Conservation (phyloP, 2,113 vertebrate species). For the Notarius lentiginosus region DNA sequence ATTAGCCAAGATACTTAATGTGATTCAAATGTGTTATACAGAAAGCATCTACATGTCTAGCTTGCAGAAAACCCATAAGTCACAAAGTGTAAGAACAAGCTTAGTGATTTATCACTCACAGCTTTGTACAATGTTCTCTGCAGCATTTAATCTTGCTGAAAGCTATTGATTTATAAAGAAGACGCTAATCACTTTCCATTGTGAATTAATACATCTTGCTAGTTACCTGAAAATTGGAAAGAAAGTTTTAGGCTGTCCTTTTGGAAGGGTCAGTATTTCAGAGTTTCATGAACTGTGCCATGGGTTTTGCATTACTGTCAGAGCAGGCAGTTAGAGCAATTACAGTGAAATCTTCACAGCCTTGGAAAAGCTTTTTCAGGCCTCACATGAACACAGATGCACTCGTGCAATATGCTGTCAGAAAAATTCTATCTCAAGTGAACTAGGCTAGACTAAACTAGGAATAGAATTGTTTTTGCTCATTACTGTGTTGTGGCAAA, state of each 20-base stretch:
- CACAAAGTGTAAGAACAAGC: background rate
- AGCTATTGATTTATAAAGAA: background rate
- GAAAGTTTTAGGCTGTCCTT: background rate
- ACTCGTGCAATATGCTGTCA: background rate
- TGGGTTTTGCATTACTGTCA: background rate
- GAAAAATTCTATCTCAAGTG: background rate
- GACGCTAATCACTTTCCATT: constrained; percentile 5
- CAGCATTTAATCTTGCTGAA: constrained; percentile 11
- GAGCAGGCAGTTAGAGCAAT: background rate
- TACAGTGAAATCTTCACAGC: background rate
- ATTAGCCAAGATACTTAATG: background rate
- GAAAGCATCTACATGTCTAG: background rate
- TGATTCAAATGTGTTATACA: background rate
- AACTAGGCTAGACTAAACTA: background rate
- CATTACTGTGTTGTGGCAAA: background rate
- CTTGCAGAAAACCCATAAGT: background rate
- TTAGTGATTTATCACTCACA: constrained; percentile 2
- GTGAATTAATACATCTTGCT: background rate
- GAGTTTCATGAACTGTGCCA: background rate
- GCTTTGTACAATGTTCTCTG: background rate
- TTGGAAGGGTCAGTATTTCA: background rate
- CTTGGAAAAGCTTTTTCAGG: background rate
- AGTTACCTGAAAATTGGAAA: background rate
- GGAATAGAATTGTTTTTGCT: background rate
- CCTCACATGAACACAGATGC: background rate